These are phyloP conservation scores for Gryon sp. DNA, from an alignment of 1,140 invertebrate species.

Conservation along the genomic window DNA sequence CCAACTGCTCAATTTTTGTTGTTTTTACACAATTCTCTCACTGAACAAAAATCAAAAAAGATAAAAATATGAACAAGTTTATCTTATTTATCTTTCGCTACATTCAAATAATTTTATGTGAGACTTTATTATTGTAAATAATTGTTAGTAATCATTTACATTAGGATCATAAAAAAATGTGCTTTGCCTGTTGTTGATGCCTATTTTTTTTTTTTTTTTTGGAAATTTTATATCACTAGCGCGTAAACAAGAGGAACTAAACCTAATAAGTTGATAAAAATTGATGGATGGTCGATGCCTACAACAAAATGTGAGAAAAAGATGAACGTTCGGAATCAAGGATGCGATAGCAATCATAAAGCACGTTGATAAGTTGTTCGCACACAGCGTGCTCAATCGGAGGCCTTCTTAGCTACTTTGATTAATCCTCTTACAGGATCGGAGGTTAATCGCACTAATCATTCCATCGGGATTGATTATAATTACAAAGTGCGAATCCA, in stretches of 20 bases:
- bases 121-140: too few species aligned
- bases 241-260: slow-evolving; percentile 9
- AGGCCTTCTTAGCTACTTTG: slow-evolving; percentile 10
- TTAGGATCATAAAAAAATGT: too few species aligned
- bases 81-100: too few species aligned
- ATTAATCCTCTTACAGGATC: slow-evolving; percentile 44
- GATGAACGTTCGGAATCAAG: slow-evolving; percentile 35
- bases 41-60: too few species aligned
- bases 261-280: slow-evolving; percentile 3
- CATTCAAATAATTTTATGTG: too few species aligned
- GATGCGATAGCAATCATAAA: slow-evolving; percentile 26
- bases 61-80: too few species aligned
- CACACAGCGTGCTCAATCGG: neutral
- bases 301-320: slow-evolving; percentile 41
- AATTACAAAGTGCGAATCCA: slow-evolving; percentile 28
- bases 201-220: too few species aligned
- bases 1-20: too few species aligned
- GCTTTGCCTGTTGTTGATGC: too few species aligned
- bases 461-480: slow-evolving; percentile 38
- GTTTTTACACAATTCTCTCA: too few species aligned
- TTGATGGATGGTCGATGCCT: slow-evolving; percentile 36
- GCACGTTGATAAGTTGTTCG: neutral
- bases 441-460: slow-evolving; percentile 42
- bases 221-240: too few species aligned
- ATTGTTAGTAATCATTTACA: too few species aligned